phyloP scores from a whole-genome alignment of 2,888 invertebrate genomes.

The Notocelia uddmanniana region DNA sequence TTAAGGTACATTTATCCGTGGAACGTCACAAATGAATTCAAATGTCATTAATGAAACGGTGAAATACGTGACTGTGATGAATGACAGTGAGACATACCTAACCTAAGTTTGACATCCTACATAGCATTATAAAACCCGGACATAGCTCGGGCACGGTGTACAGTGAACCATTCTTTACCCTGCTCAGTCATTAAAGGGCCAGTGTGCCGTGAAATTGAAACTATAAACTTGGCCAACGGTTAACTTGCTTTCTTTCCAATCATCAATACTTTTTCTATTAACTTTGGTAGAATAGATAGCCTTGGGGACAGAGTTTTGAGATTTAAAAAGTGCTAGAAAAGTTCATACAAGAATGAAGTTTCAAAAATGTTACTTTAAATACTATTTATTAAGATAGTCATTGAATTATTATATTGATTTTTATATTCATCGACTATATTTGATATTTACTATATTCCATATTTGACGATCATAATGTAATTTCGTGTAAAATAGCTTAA shows the following conservation, averaged over 20 bases:
- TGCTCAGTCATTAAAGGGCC: constrained; percentile 34
- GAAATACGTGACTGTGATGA: too few relatives aligned
- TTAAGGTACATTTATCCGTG: too few relatives aligned
- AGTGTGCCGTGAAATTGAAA: constrained; percentile 39
- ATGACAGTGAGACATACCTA: too few relatives aligned
- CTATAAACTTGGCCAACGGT: constrained; percentile 36
- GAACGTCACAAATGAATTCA: too few relatives aligned
- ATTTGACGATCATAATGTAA: too few relatives aligned
- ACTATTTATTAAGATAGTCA: background rate
- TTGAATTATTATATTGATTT: background rate
- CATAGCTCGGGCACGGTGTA: too few relatives aligned
- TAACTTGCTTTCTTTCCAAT: constrained; percentile 28
- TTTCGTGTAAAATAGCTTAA: too few relatives aligned
- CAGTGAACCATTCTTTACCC: background rate
- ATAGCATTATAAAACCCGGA: too few relatives aligned
- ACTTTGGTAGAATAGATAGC: background rate
- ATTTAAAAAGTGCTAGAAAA: constrained; percentile 3
- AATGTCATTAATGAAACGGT: too few relatives aligned
- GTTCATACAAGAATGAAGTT: background rate
- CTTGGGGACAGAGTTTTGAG: constrained; percentile 1
- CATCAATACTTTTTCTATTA: constrained; percentile 39
- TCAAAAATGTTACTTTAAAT: background rate
- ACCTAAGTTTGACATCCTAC: too few relatives aligned
- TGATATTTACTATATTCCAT: too few relatives aligned
- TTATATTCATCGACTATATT: too few relatives aligned